phyloP scores from a whole-genome alignment of 2,888 invertebrate genomes.

The Chloroclystis v-ata region DNA sequence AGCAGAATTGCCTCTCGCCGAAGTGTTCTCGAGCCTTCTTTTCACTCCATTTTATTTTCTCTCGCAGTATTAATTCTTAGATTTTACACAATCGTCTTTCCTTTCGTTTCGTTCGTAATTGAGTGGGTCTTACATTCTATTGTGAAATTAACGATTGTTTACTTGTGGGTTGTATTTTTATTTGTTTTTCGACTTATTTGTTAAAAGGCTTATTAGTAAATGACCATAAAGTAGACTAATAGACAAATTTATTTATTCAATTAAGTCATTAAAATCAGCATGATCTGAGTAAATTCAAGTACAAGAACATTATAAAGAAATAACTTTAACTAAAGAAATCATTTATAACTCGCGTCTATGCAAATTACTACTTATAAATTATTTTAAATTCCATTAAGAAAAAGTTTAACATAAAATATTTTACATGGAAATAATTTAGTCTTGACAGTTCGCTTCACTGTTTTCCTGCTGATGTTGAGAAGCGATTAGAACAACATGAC shows the following conservation, averaged over 20 bases:
- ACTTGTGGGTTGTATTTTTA: constrained; percentile 7
- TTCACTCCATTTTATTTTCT: constrained; percentile 29
- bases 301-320: no score
- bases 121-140: constrained; percentile 27
- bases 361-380: no score
- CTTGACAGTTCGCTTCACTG: no score
- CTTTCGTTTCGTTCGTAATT: constrained; percentile 25
- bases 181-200: not conserved
- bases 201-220: not conserved
- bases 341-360: no score
- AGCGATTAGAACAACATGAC: no score
- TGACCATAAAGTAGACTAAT: no score
- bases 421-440: no score
- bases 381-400: no score
- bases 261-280: not conserved
- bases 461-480: no score
- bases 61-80: constrained; percentile 29
- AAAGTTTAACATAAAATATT: no score
- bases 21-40: constrained; percentile 38
- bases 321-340: no score
- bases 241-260: not conserved
- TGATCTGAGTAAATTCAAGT: no score
- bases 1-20: constrained; percentile 54
- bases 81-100: constrained; percentile 28
- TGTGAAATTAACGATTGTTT: constrained; percentile 24